These are phyloP conservation scores for Falco columbarius DNA, from an alignment of 2,797 vertebrate species.

Conservation along the genomic window DNA sequence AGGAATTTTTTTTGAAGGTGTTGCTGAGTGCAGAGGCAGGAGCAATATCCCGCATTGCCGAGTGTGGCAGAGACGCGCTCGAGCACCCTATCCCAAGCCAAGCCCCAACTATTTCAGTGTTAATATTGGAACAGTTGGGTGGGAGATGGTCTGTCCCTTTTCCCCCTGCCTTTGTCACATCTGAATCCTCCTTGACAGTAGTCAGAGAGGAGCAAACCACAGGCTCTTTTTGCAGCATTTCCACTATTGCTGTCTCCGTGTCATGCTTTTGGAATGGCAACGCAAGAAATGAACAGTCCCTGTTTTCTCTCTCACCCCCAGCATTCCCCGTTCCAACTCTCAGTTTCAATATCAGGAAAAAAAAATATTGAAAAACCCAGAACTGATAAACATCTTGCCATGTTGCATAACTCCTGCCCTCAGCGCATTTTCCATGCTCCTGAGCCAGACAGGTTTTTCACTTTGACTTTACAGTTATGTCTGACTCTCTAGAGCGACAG, in stretches of 20 bases:
- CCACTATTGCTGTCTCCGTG: accelerated
- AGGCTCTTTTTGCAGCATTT: background rate
- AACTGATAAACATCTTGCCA: conserved; percentile 19
- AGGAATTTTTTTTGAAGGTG: background rate
- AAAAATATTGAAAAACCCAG: background rate
- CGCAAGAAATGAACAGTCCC: background rate
- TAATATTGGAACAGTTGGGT: background rate
- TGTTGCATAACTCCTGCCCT: background rate
- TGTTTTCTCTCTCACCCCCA: background rate
- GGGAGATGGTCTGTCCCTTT: background rate
- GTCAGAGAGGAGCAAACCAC: background rate
- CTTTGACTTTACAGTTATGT: background rate
- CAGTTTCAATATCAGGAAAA: background rate
- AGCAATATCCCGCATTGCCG: accelerated
- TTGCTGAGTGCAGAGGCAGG: background rate
- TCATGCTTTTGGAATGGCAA: background rate
- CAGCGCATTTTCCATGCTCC: background rate
- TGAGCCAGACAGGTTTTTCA: background rate
- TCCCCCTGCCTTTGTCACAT: background rate
- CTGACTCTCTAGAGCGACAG: background rate
- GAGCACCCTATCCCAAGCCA: background rate
- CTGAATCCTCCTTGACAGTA: background rate
- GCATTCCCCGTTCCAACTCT: background rate
- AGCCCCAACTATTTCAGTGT: background rate
- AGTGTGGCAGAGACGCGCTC: accelerated